Percentiles rank a stretch among this genome's conserved stretches.
phyloP scores from a whole-genome alignment of 2,888 invertebrate species.

The Hirtodrosophila duncani region DNA sequence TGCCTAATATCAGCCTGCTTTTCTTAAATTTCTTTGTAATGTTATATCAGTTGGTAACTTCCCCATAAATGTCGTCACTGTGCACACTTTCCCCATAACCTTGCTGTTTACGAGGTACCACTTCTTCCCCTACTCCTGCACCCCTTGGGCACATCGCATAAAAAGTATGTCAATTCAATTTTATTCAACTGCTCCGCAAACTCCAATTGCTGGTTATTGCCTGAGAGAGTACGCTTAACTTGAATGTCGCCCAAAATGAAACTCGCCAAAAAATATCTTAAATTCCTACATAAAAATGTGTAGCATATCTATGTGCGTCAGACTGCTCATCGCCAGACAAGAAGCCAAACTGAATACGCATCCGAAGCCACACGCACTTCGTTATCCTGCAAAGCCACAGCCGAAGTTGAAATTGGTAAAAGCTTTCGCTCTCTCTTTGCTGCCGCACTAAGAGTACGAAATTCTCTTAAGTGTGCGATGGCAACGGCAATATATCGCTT shows the following conservation, averaged over 20 bases:
- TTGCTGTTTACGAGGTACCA: too few relatives aligned
- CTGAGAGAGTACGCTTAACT: too few relatives aligned
- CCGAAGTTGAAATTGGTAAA: too few relatives aligned
- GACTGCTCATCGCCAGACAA: constrained; percentile 19
- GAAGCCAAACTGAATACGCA: constrained; percentile 28
- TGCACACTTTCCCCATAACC: too few relatives aligned
- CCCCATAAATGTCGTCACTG: too few relatives aligned
- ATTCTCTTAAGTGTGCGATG: constrained; percentile 46
- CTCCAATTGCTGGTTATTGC: background rate
- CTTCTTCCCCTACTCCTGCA: too few relatives aligned
- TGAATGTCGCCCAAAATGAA: constrained; percentile 10
- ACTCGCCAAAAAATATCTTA: constrained; percentile 23
- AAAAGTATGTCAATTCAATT: constrained; percentile 61
- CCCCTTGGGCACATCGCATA: too few relatives aligned
- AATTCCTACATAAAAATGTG: constrained; percentile 1
- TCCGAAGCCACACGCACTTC: constrained; percentile 22
- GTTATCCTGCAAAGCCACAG: too few relatives aligned
- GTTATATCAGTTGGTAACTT: too few relatives aligned
- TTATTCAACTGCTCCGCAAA: constrained; percentile 22
- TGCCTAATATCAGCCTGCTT: too few relatives aligned
- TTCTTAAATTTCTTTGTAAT: too few relatives aligned
- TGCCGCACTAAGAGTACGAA: constrained; percentile 18
- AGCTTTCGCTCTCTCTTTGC: constrained; percentile 61
- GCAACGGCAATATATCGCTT: constrained; percentile 50
- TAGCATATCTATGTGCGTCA: constrained; percentile 23